phyloP scores from a whole-genome alignment of 2,113 vertebrate species.

The Dipodomys ordii region DNA sequence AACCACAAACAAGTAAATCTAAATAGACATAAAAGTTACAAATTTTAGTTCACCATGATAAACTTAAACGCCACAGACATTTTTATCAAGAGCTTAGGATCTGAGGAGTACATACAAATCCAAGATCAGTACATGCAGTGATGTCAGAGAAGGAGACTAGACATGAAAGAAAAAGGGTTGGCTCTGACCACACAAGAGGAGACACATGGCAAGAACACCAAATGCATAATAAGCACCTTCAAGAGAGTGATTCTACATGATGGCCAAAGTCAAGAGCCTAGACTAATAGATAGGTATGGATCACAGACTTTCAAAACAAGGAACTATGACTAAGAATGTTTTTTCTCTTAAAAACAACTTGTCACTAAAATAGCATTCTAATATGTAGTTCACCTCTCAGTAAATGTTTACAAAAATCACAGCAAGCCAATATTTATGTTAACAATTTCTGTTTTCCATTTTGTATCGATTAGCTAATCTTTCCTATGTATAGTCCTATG shows the following conservation, averaged over 20 bases:
- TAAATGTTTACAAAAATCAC: not conserved
- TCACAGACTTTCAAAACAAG: not conserved
- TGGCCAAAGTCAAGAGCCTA: not conserved
- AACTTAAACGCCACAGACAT: not conserved
- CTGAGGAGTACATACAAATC: not conserved
- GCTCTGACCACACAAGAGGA: not conserved
- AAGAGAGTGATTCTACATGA: slow-evolving; percentile 9
- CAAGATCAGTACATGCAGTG: not conserved
- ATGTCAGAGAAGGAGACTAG: not conserved
- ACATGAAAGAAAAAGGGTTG: not conserved
- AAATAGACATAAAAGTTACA: not conserved
- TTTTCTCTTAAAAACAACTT: slow-evolving; percentile 41
- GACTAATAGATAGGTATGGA: not conserved
- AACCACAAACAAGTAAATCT: not conserved
- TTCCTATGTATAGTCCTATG: not conserved
- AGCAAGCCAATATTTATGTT: not conserved
- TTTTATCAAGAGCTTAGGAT: slow-evolving; percentile 19
- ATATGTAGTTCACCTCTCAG: not conserved
- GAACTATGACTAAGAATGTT: not conserved
- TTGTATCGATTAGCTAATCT: not conserved
- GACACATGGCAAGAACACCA: not conserved
- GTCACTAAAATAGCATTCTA: not conserved
- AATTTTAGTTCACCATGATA: not conserved
- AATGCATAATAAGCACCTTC: slow-evolving; percentile 10
- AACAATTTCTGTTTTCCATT: not conserved